Evolutionary conservation across 1,140 invertebrate genomes (phyloP), one percentile per base, ranked within the genome.

Genomic region (Pogonognathellus flavescens): DNA sequence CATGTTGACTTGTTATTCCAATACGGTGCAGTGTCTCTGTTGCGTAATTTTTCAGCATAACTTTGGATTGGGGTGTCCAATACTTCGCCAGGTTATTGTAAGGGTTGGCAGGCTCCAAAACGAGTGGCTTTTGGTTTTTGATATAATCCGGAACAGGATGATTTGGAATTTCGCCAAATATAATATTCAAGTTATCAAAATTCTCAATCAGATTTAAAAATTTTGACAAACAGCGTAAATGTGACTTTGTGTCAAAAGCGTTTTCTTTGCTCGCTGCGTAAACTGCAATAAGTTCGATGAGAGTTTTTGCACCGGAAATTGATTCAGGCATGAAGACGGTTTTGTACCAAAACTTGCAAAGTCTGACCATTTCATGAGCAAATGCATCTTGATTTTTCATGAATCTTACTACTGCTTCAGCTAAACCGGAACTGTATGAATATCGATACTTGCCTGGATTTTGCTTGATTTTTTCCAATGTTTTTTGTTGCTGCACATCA

Each of bases 61-160:
- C 3, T 57, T 57, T 6, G 5, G 25, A 6, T 49, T 52, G 1
- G 72, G 31, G 3, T 49, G n/a, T 49, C 50, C 50, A 50, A 49
- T 80, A n/a, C n/a, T n/a, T n/a, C n/a, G n/a, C n/a, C n/a, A n/a
- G n/a, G n/a, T n/a, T n/a, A n/a, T n/a, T n/a, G 18, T 49, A 80
- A 7, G 72, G 72, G 20, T 80, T 80, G 8, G 49, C 25, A 13
- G 72, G 72, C 9, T 80, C 72, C 72, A 80, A 16, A 50, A 80
- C n/a, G n/a, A 49, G 11, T 9, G 72, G 72, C 6, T n/a, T 5
- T 80, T 49, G 31, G 14, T 5, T 49, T 80, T 18, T 18, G n/a
- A 80, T 80, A 52, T 52, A 49, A 13, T 80, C 8, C 2, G 31
- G 72, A 50, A 80, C 11, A 5, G 55, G 55, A 57, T 57, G 55